phyloP scores from a whole-genome alignment of 2,888 invertebrate species.

The Abrostola triplasia region DNA sequence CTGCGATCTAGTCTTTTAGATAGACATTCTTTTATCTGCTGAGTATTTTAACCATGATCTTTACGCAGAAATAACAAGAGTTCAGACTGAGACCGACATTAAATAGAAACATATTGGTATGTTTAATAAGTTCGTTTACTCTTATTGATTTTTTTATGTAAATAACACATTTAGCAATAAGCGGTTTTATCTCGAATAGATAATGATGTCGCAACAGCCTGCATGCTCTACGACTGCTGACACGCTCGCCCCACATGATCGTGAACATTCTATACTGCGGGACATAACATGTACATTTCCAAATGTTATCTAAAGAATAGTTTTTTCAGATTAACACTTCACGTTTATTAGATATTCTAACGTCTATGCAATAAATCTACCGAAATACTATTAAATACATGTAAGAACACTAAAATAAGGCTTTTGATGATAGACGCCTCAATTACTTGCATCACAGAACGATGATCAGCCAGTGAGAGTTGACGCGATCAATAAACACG shows the following conservation, averaged over 20 bases:
- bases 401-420: slow-evolving; percentile 16
- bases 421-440: slow-evolving; percentile 9
- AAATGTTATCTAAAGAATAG: neutral
- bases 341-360: neutral
- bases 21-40: too few species aligned
- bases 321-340: too few species aligned
- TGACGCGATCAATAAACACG: slow-evolving; percentile 20
- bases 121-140: slow-evolving; percentile 31
- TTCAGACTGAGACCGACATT: neutral
- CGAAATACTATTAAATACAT: slow-evolving; percentile 16
- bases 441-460: slow-evolving; percentile 20
- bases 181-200: slow-evolving; percentile 63
- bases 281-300: neutral
- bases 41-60: too few species aligned
- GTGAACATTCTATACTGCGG: slow-evolving; percentile 24
- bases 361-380: slow-evolving; percentile 15
- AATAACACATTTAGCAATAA: slow-evolving; percentile 59
- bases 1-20: too few species aligned
- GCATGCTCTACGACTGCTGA: slow-evolving; percentile 27
- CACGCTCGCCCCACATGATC: slow-evolving; percentile 34
- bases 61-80: too few species aligned
- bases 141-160: slow-evolving; percentile 52
- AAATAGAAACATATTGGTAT: slow-evolving; percentile 2
- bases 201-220: slow-evolving; percentile 61
- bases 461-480: slow-evolving; percentile 20